Evolutionary conservation across 1,140 invertebrate genomes (phyloP), one percentile per base, ranked within the genome.

Genomic region (Papilio machaon): DNA sequence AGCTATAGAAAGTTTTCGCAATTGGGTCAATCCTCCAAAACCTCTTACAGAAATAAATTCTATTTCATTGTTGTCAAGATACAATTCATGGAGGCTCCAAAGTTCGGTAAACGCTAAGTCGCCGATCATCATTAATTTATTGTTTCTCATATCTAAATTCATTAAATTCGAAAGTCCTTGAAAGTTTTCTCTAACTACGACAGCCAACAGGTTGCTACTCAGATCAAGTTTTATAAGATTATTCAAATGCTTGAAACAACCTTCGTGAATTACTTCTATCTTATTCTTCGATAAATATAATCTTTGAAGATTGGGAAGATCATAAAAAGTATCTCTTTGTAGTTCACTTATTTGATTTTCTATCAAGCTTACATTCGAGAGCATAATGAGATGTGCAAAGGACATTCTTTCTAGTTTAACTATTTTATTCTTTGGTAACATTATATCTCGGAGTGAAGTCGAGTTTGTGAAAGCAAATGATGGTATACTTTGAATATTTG

Each of bases 91-190:
- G 2, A 98, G 91, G 86, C 91, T 96, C 96, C 88, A 96, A 92
- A 98, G 95, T 91, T 98, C 97, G 0, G 96, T 95, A 89, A 98
- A 98, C 6, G 96, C 96, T 73, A 96, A 95, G 70, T 97, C 96
- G 4, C 96, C 96, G 82, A 98, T 95, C 90, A 97, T 96, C 64
- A 96, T 96, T 73, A 98, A 95, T 86, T 95, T 95, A 90, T 98
- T 98, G 60, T 95, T 94, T 19, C 96, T 95, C 84, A 98, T 92
- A 85, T 97, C 96, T 8, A 98, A 94, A 30, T 95, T 95, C 85
- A 95, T 95, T 49, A 98, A 92, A 86, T 95, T 96, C 30, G 95
- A 95, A 85, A 98, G 89, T 13, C 97, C 96, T 73, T 95, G 94
- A 86, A 98, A 98, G 81, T 96, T 97, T 38, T 97, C 97, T 64